Percentiles rank a stretch among this genome's conserved stretches.
Conservation (phyloP, 2,113 vertebrate species). For the Myiopsitta monachus region DNA sequence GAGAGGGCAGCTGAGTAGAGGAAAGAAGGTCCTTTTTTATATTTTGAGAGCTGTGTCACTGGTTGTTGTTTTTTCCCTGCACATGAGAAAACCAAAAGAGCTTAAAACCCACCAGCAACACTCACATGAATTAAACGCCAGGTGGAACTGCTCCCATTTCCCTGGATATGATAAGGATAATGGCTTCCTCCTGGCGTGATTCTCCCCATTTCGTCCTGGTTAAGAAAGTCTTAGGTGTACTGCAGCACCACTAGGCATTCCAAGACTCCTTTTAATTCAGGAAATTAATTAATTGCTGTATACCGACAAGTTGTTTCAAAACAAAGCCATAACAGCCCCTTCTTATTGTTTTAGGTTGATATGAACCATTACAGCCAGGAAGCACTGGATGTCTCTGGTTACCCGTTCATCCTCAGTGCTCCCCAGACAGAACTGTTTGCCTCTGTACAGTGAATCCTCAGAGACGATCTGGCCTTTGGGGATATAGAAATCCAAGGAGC, state of each 20-base stretch:
- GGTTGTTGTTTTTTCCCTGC: neutral
- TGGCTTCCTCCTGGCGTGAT: neutral
- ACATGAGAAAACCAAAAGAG: neutral
- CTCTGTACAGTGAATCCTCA: neutral
- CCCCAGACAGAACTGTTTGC: neutral
- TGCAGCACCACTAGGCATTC: neutral
- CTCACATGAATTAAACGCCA: neutral
- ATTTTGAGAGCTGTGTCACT: neutral
- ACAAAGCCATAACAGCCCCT: neutral
- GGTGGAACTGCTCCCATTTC: constrained; percentile 38
- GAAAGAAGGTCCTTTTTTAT: neutral
- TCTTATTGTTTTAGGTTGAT: neutral
- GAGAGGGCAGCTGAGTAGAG: neutral
- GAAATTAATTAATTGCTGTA: neutral
- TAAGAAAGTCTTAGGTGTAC: neutral
- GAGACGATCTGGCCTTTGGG: neutral
- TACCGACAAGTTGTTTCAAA: neutral
- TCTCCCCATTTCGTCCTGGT: neutral
- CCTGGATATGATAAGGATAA: neutral
- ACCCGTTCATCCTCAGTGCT: neutral
- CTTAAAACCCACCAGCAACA: neutral
- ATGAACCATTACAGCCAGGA: neutral
- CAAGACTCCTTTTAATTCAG: neutral
- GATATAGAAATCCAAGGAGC: neutral
- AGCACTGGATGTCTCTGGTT: neutral